Base-by-base conservation (phyloP, 2,888 invertebrate genomes). In the Platypus cylindrus region DNA sequence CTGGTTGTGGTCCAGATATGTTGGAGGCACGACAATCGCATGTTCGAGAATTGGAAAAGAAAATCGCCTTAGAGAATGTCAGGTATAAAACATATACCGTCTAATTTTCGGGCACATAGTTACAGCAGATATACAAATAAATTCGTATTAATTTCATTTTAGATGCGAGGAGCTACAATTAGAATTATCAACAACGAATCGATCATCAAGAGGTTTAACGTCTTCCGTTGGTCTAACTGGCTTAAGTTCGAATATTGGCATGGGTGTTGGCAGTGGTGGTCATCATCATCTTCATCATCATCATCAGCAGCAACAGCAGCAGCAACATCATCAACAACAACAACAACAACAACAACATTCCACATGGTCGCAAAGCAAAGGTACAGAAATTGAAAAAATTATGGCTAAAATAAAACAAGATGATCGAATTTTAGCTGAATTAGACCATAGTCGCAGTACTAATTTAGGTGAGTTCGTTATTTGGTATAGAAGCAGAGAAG, bases 351-450 rank as follows among this genome's bases (percentile, higher is more conserved):
- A 15, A 17, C 27, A 32, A 11, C 36, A 39, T 17, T 35, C 35
- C 30, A 23, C 39, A n/a, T 48, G 70, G 54, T 41, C 52, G 56
- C 40, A 66, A 67, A 50, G 52, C 48, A 62, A 62, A 54, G 54
- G 58, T 60, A 74, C 78, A 25, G 89, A 90, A 67, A 89, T 90
- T 59, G 89, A 90, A 64, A 74, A 86, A 56, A 86, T 91, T 61
- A 89, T 91, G 84, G 89, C 89, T 49, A 90, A 90, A 70, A 86
- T 91, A 54, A 89, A 90, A 64, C 90, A 89, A 64, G 79, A 79
- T 66, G 82, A 83, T 66, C 73, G 84, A 52, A 83, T 90, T 53
- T 70, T 90, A 55, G 89, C 90, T 46, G 90, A 91, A 59, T 66
- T 90, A 55, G 90, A 91, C 60, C 85, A 85, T 60, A 76, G 79